Conservation (phyloP, 2,888 invertebrate genomes). For the Tiliacea citrago region DNA sequence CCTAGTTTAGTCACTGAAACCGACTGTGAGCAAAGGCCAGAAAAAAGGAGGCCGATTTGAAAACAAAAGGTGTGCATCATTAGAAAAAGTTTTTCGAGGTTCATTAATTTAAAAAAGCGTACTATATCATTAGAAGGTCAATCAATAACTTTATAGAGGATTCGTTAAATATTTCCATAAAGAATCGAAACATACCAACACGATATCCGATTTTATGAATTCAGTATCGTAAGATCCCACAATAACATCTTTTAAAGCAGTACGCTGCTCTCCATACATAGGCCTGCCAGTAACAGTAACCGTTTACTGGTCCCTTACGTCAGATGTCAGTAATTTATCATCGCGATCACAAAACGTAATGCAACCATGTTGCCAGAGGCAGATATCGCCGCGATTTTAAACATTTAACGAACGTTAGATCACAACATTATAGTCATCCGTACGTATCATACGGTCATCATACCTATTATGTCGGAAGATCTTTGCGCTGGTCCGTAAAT, state of each 20-base stretch:
- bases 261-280: conserved; percentile 16
- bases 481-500: conserved; percentile 43
- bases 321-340: conserved; percentile 52
- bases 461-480: conserved; percentile 38
- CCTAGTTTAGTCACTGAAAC: too few species aligned
- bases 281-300: conserved; percentile 10
- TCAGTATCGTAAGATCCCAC: background rate
- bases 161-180: background rate
- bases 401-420: conserved; percentile 44
- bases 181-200: background rate
- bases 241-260: conserved; percentile 19
- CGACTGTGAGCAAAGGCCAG: too few species aligned
- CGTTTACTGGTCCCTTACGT: conserved; percentile 38
- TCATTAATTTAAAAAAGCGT: too few species aligned
- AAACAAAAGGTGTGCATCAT: background rate
- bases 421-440: conserved; percentile 2
- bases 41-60: background rate
- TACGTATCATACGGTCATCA: conserved; percentile 8
- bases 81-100: background rate
- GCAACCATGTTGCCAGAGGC: conserved; percentile 37
- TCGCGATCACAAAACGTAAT: conserved; percentile 46
- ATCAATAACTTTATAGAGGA: background rate
- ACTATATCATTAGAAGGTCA: background rate
- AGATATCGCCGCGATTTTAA: conserved; percentile 31
- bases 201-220: background rate